Conservation (phyloP, 1,140 invertebrate species). For the Hyphantria cunea region DNA sequence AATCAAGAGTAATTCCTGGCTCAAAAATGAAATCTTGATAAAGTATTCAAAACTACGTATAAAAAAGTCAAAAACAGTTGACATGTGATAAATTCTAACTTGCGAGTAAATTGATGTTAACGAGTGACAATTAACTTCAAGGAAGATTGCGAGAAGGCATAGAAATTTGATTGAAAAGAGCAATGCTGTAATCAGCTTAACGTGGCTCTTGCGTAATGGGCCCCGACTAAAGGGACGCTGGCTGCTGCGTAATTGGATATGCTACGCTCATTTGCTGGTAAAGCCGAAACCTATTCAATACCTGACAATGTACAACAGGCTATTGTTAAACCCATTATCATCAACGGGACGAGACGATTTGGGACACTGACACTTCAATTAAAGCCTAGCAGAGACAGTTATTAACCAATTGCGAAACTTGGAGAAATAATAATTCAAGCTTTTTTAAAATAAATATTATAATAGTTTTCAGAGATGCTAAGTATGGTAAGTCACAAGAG, state of each 20-base stretch:
- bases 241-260: constrained; percentile 64
- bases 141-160: no score
- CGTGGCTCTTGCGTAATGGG: constrained; percentile 44
- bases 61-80: no score
- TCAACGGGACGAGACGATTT: constrained; percentile 21
- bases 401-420: neutral
- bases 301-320: constrained; percentile 39
- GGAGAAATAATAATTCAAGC: no score
- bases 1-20: no score
- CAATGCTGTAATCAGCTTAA: constrained; percentile 62
- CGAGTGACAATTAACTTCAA: no score
- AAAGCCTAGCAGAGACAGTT: constrained; percentile 5
- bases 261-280: constrained; percentile 52
- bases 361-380: constrained; percentile 5
- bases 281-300: constrained; percentile 59
- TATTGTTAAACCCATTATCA: constrained; percentile 37
- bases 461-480: constrained; percentile 34
- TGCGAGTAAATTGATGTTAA: no score
- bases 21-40: no score
- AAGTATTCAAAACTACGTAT: no score
- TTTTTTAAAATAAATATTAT: no score
- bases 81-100: no score
- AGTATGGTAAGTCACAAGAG: constrained; percentile 49
- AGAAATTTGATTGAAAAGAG: constrained; percentile 31
- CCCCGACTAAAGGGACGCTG: constrained; percentile 40